Base-by-base conservation (phyloP, 2,888 invertebrate species). In the Euzetes globulus region DNA sequence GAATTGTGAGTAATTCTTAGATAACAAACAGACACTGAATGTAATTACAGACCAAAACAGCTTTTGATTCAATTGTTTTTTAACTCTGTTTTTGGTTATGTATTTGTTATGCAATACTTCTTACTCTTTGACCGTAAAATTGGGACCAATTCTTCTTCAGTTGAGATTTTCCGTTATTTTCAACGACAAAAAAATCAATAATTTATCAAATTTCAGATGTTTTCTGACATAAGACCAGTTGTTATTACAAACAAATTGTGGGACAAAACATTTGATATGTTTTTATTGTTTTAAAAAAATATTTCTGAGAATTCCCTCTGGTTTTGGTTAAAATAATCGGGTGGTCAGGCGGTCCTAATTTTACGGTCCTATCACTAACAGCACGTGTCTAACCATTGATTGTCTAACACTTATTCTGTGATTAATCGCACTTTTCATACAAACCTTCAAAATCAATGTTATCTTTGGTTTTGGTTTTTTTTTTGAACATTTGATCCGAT, bases 1-100 rank as follows among this genome's bases (percentile, higher is more conserved):
- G 68, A 68, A 37, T 37, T 68, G 68, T 68, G 68, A 68, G 68
- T 68, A 68, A 41, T 19, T 37, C 9, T 27, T 17, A 52, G 19
- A 52, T 52, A 60, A 60, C 27, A 19, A 22, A 6, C 22, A 58
- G 5, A 3, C 27, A n/a, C 22, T 63, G 63, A 65, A 63, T 63
- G 15, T 25, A 37, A 13, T 33, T n/a, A n/a, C 25, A 19, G 22
- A 60, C 19, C 60, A 27, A 27, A 13, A n/a, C n/a, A 63, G 17
- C 13, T n/a, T 6, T 63, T 9, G 17, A n/a, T 17, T 33, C 33
- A 33, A 33, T 33, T 5, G 1, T 19, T 33, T 6, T 33, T n/a
- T 37, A n/a, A n/a, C n/a, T n/a, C n/a, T n/a, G n/a, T n/a, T n/a
- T n/a, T n/a, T n/a, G n/a, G n/a, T n/a, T n/a, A n/a, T 63, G n/a